A percentile compares a stretch with the other conserved stretches of the same genome.
Evolutionary conservation across 2,888 invertebrate species (phyloP).

Genomic region (Harpagoxenus sublaevis): DNA sequence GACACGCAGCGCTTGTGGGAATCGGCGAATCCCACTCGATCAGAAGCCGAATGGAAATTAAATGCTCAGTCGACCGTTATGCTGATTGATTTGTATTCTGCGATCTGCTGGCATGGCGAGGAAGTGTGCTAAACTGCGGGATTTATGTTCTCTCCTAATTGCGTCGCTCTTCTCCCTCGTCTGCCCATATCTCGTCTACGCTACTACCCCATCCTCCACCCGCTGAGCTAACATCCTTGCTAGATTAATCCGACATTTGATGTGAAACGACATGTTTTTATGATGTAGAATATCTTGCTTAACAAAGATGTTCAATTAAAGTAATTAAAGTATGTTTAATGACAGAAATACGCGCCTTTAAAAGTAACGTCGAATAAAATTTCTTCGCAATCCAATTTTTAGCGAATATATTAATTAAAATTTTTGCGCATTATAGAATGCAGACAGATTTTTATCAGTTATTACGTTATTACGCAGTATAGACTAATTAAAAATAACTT

Average conservation of each 20-base stretch:
- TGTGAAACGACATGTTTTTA: slow-evolving; percentile 37
- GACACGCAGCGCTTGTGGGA: slow-evolving; percentile 44
- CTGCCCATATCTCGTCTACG: slow-evolving; percentile 32
- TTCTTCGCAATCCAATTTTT: neutral
- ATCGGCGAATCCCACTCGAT: slow-evolving; percentile 61
- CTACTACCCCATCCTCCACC: slow-evolving; percentile 43
- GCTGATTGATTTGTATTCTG: slow-evolving; percentile 85
- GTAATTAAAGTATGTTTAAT: slow-evolving; percentile 13
- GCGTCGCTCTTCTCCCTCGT: slow-evolving; percentile 75
- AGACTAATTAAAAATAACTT: slow-evolving; percentile 7
- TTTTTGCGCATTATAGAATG: neutral
- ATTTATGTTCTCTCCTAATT: slow-evolving; percentile 86
- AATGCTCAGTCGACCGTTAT: slow-evolving; percentile 85
- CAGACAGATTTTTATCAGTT: neutral
- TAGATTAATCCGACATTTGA: slow-evolving; percentile 49
- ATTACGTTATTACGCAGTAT: neutral
- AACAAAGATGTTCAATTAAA: slow-evolving; percentile 37
- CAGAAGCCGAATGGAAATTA: slow-evolving; percentile 84
- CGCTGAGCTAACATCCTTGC: slow-evolving; percentile 38
- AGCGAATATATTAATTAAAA: neutral
- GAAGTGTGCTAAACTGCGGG: slow-evolving; percentile 84
- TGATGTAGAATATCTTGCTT: neutral
- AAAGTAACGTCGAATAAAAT: slow-evolving; percentile 7
- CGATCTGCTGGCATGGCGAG: slow-evolving; percentile 81
- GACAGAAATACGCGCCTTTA: neutral